Percentiles rank a stretch among this genome's conserved stretches.
These are phyloP conservation scores for Campylomormyrus tamandua DNA, from an alignment of 2,113 vertebrate genomes.

Conservation along the genomic window DNA sequence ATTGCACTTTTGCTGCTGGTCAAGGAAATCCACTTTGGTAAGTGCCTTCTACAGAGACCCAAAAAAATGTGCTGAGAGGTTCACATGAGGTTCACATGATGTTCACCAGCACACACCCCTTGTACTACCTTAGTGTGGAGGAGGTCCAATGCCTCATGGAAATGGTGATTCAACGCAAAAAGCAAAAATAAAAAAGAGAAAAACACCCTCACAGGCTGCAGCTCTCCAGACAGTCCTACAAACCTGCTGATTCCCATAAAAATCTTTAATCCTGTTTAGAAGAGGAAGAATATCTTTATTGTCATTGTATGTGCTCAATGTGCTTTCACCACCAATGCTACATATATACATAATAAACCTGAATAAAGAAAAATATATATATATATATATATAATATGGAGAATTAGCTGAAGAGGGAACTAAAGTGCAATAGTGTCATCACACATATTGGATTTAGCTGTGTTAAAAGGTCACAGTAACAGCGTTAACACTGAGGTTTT, in stretches of 20 bases:
- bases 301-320: too few species aligned
- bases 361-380: too few species aligned
- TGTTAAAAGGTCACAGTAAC: background rate
- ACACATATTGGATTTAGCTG: background rate
- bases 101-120: too few species aligned
- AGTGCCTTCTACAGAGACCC: slow-evolving; percentile 22
- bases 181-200: background rate
- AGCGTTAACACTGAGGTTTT: background rate
- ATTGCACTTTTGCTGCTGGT: slow-evolving; percentile 70
- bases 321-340: too few species aligned
- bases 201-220: background rate
- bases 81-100: too few species aligned
- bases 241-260: background rate
- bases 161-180: background rate
- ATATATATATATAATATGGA: too few species aligned
- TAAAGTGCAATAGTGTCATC: background rate
- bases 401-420: too few species aligned
- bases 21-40: slow-evolving; percentile 66
- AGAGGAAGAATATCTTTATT: background rate
- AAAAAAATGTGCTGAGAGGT: background rate
- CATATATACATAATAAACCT: too few species aligned
- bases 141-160: background rate
- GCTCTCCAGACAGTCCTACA: background rate
- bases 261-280: background rate
- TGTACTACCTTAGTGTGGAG: background rate